Base-by-base conservation (phyloP, 2,113 vertebrate species). In the Dipodomys stephensi region DNA sequence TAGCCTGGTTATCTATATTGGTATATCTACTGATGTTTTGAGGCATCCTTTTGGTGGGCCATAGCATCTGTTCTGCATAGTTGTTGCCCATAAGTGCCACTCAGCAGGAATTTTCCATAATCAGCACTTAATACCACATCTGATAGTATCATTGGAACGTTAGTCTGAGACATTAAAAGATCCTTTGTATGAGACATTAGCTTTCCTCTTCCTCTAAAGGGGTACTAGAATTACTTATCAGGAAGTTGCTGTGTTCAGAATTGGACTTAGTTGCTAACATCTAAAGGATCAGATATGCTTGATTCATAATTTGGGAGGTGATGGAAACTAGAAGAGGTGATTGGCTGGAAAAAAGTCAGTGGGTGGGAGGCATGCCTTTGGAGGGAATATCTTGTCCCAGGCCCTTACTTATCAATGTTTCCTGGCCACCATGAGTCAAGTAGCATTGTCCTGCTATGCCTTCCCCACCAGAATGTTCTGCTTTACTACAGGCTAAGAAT, bases 231-330 rank as follows among this genome's bases (percentile, higher is more conserved):
- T 87, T 84, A 28, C 92, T 77, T 82, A 57, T 27, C 35, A 82
- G 71, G 81, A 95, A 83, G 72, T 77, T 73, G 25, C 67, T 90
- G 82, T 90, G 77, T 90, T 95, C 71, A 92, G 39, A 91, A 68
- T 67, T 88, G 83, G 53, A 84, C 19, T 62, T 68, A 35, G 7
- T 65, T 92, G 87, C 53, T 88, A 6, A 87, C 46, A 67, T 60
- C 87, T 95, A 87, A 60, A 72, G 35, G 69, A 28, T 12, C 4
- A 64, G 12, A 7, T 27, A 67, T 68, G 15, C 3, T 8, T 25
- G 64, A 65, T 65, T 35, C n/a, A 72, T 72, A 35, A 32, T 72
- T 72, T 11, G 13, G n/a, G 18, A 32, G n/a, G 28, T 72, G n/a
- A 35, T 72, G n/a, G 69, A 32, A 72, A 72, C 30, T 72, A 72